Conservation (phyloP, 2,888 invertebrate species). For the Acleris literana region DNA sequence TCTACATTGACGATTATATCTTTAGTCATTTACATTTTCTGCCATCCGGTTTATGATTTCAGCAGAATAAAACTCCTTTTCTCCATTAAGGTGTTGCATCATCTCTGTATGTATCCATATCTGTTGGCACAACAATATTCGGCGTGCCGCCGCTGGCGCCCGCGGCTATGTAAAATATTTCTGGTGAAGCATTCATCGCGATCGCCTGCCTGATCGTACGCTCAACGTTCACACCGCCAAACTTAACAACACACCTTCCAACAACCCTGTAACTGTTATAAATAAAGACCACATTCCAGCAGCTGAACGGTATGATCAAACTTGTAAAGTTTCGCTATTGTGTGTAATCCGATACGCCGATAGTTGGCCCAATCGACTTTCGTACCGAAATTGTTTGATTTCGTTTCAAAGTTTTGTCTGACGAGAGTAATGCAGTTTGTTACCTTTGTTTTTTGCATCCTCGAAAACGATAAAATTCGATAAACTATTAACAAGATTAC, state of each 20-base stretch:
- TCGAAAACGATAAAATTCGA: too few relatives aligned
- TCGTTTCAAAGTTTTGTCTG: slow-evolving; percentile 59
- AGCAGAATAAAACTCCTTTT: background rate
- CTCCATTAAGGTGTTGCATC: slow-evolving; percentile 42
- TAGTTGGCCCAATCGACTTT: slow-evolving; percentile 71
- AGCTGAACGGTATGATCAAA: slow-evolving; percentile 41
- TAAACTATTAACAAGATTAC: too few relatives aligned
- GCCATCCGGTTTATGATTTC: too few relatives aligned
- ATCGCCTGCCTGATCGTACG: slow-evolving; percentile 75
- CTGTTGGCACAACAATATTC: slow-evolving; percentile 81
- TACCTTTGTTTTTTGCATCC: slow-evolving; percentile 20
- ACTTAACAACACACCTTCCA: slow-evolving; percentile 47
- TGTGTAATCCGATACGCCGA: slow-evolving; percentile 74
- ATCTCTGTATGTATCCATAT: slow-evolving; percentile 59
- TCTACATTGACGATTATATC: too few relatives aligned
- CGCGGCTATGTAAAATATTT: slow-evolving; percentile 82
- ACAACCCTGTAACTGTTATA: slow-evolving; percentile 47
- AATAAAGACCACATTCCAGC: slow-evolving; percentile 52
- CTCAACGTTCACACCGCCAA: slow-evolving; percentile 64
- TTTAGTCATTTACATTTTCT: too few relatives aligned
- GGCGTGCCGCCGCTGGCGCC: slow-evolving; percentile 68
- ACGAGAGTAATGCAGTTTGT: slow-evolving; percentile 45
- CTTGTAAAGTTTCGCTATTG: slow-evolving; percentile 65
- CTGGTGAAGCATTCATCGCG: slow-evolving; percentile 83
- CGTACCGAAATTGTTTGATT: slow-evolving; percentile 71